Conservation (phyloP, 1,140 invertebrate species). For the Papilio dardanus region DNA sequence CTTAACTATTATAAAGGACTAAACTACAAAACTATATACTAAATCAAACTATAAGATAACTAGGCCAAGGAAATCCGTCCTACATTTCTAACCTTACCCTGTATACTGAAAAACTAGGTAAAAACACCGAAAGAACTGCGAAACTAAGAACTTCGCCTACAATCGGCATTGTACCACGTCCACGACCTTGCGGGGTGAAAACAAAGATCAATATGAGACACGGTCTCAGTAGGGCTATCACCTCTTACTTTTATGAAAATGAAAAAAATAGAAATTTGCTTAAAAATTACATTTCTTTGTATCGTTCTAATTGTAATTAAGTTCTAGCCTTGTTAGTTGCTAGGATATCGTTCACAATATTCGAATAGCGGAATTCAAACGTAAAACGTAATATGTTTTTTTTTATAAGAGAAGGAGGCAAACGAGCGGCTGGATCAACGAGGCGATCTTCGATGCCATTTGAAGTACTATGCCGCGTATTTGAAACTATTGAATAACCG, state of each 20-base stretch:
- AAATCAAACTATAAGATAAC: neutral
- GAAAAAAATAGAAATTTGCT: neutral
- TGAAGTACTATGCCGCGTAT: no score
- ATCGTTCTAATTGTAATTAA: no score
- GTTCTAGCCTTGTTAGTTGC: no score
- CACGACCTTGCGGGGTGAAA: constrained; percentile 17
- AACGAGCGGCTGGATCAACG: no score
- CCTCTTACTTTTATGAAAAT: neutral
- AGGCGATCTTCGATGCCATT: no score
- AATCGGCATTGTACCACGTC: constrained; percentile 11
- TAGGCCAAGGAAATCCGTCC: neutral
- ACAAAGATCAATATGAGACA: constrained; percentile 17
- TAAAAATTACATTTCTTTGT: no score
- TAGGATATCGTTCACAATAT: no score
- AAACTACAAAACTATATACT: neutral
- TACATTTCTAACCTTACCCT: neutral
- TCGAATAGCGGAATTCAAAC: no score
- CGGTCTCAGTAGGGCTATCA: neutral
- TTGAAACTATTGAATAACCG: no score
- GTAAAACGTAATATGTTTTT: no score
- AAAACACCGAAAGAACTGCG: neutral
- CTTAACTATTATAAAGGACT: neutral
- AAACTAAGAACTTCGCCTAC: neutral
- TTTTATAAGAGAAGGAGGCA: no score
- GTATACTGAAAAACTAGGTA: neutral